Base-by-base conservation (phyloP, 2,797 vertebrate genomes). In the Enteromius thamalakanensis region DNA sequence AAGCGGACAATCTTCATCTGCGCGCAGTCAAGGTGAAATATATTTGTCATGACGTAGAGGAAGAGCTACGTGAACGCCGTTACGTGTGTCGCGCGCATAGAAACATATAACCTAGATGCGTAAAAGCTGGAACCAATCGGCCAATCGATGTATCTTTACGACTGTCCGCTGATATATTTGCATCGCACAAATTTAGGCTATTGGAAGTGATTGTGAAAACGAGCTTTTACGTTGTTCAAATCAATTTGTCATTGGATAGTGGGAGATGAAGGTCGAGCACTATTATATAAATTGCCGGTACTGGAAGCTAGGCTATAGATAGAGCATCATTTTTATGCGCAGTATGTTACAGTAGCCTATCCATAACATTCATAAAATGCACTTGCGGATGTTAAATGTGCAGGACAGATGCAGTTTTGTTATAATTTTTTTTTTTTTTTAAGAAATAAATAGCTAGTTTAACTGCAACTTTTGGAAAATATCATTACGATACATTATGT, bases 21-120 rank as follows among this genome's bases (percentile, higher is more conserved):
- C 69, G 10, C 10, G 71, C 53, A 81, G 19, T 70, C 72, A 74
- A 85, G 86, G 68, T 89, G 86, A 86, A 64, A 40, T 78, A 67
- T 84, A 47, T 76, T 51, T 79, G 49, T 82, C 79, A 32, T 60
- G n/a, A 64, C 45, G 45, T 11, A 64, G 45, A 80, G 71, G 58
- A 53, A 17, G 68, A 45, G 69, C 42, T 55, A 69, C 77, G 23
- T 74, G 23, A 11, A 62, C 70, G 12, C 34, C 23, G 34, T 71
- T 19, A 47, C 17, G 7, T 77, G 51, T 58, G n/a, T 60, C 62
- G 74, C 15, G 47, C 19, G 8, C 23, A 47, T 15, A 67, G 5
- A 64, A 40, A 60, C 53, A 65, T 42, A 14, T 32, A 70, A 67
- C 29, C 26, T n/a, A 23, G 62, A 77, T 47, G 49, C 12, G 67